A percentile compares a stretch with the other conserved stretches of the same genome.
Evolutionary conservation across 2,113 vertebrate genomes (phyloP).

Genomic region (Desmodus rotundus): DNA sequence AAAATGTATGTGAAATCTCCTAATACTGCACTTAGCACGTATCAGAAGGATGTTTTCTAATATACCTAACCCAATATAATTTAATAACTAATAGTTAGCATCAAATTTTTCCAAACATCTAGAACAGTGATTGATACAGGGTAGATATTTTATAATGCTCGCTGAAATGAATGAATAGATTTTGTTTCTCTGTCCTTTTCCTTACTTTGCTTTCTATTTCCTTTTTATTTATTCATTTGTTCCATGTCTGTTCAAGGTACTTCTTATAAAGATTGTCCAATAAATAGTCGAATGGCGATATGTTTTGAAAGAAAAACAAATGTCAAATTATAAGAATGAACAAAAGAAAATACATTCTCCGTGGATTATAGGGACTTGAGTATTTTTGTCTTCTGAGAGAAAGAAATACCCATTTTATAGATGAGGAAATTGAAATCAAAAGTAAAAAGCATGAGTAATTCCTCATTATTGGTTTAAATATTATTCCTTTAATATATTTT

Average conservation of each 20-base stretch:
- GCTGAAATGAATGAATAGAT: background rate
- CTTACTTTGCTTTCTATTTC: background rate
- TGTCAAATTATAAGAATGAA: background rate
- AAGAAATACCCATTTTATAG: background rate
- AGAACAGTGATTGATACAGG: background rate
- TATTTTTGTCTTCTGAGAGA: background rate
- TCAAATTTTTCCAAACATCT: background rate
- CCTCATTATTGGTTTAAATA: background rate
- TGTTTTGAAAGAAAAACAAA: constrained; percentile 11
- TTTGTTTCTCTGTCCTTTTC: background rate
- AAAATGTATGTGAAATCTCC: background rate
- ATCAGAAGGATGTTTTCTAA: background rate
- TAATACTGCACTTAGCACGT: background rate
- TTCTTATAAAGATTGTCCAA: background rate
- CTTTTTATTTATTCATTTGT: background rate
- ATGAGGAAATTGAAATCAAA: background rate
- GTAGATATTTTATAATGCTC: background rate
- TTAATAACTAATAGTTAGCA: background rate
- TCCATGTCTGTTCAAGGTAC: background rate
- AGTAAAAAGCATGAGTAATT: background rate
- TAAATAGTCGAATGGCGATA: background rate
- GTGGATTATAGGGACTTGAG: background rate
- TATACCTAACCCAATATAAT: background rate
- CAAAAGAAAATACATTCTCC: background rate
- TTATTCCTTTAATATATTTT: background rate